These are phyloP conservation scores for Psittacus erithacus DNA, from an alignment of 2,113 vertebrate genomes.

Conservation along the genomic window DNA sequence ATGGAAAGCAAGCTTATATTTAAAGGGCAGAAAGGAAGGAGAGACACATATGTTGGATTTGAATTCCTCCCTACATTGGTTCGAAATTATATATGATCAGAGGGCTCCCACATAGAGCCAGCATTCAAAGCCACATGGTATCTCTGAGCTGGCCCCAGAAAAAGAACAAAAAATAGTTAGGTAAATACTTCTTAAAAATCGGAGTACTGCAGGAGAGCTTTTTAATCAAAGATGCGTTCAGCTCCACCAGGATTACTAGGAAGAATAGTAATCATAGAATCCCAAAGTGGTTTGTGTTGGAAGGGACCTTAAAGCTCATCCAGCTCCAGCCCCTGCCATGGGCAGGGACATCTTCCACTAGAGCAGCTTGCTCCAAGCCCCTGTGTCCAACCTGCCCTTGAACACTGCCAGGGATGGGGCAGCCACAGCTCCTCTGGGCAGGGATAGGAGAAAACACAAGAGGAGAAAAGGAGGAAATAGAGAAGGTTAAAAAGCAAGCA, in stretches of 20 bases:
- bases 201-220: background rate
- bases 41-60: background rate
- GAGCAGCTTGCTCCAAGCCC: background rate
- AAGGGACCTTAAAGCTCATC: background rate
- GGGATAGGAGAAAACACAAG: background rate
- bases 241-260: background rate
- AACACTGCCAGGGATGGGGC: background rate
- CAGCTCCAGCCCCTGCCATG: background rate
- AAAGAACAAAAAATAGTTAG: background rate
- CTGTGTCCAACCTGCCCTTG: background rate
- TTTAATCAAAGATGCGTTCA: background rate
- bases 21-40: slow-evolving; percentile 44
- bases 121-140: background rate
- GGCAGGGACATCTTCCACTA: background rate
- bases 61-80: background rate
- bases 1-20: background rate
- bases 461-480: background rate
- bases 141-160: background rate
- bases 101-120: background rate
- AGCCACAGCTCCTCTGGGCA: background rate
- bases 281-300: background rate
- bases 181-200: background rate
- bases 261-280: background rate
- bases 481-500: background rate
- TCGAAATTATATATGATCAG: background rate